phyloP scores from a whole-genome alignment of 2,113 vertebrate genomes.

The Albula glossodonta region DNA sequence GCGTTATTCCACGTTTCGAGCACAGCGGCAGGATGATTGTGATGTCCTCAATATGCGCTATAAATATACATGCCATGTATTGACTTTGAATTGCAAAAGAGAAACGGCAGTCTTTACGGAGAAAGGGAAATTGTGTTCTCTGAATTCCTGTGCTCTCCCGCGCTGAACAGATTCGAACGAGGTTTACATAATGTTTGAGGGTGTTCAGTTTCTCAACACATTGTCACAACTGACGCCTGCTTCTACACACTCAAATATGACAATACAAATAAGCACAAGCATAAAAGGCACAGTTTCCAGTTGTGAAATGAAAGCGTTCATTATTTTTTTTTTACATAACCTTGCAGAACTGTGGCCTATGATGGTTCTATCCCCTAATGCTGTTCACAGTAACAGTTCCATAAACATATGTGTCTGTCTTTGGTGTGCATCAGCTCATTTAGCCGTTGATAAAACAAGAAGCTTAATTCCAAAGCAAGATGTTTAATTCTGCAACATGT shows the following conservation, averaged over 20 bases:
- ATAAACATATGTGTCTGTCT: too few relatives aligned
- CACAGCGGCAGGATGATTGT: slow-evolving; percentile 25
- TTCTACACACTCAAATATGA: too few relatives aligned
- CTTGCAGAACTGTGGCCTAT: slow-evolving; percentile 43
- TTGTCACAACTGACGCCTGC: too few relatives aligned
- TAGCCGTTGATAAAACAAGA: too few relatives aligned
- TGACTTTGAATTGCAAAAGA: background rate
- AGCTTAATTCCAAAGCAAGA: too few relatives aligned
- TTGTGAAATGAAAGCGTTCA: background rate
- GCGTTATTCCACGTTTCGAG: slow-evolving; percentile 32
- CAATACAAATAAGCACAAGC: background rate
- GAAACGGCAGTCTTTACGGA: background rate
- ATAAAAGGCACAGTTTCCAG: background rate
- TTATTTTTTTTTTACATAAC: slow-evolving; percentile 10
- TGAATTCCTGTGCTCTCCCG: background rate
- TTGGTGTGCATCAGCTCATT: too few relatives aligned
- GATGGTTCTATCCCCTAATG: slow-evolving; percentile 67
- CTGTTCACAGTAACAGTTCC: slow-evolving; percentile 33
- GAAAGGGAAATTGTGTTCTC: background rate
- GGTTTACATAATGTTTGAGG: too few relatives aligned
- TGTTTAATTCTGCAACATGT: background rate
- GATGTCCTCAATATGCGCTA: slow-evolving; percentile 17
- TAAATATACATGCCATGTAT: slow-evolving; percentile 7
- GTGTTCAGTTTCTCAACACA: too few relatives aligned
- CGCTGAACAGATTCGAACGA: background rate